Conservation (phyloP, 2,113 vertebrate genomes). For the Hippocampus zosterae region DNA sequence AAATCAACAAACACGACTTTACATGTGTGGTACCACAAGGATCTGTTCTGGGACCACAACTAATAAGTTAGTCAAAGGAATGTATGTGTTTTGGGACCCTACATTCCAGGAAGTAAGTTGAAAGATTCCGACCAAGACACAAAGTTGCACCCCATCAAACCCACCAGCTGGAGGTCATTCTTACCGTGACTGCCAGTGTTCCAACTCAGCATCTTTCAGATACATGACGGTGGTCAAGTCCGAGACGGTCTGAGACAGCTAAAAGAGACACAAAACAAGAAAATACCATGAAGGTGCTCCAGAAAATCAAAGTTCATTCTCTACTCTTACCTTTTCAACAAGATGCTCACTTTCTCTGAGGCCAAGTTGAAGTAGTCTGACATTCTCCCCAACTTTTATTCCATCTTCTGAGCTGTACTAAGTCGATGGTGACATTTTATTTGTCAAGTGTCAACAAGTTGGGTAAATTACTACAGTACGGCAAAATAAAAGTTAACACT, state of each 20-base stretch:
- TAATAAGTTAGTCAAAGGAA: neutral
- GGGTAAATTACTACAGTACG: neutral
- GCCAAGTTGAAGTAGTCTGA: slow-evolving; percentile 46
- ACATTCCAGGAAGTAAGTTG: neutral
- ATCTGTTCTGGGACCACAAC: neutral
- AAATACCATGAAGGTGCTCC: neutral
- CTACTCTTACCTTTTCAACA: slow-evolving; percentile 55
- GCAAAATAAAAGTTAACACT: neutral
- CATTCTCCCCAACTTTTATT: slow-evolving; percentile 21
- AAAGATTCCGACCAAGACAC: neutral
- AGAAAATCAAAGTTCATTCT: neutral
- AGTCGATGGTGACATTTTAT: neutral
- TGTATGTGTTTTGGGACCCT: neutral
- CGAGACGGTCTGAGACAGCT: slow-evolving; percentile 68
- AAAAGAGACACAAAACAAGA: slow-evolving; percentile 3
- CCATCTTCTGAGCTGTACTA: slow-evolving; percentile 28
- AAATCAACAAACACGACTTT: neutral
- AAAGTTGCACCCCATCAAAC: neutral
- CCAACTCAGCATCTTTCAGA: slow-evolving; percentile 72
- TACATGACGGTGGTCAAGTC: slow-evolving; percentile 63
- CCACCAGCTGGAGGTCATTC: neutral
- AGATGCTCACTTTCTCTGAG: slow-evolving; percentile 66
- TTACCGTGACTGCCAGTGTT: slow-evolving; percentile 74
- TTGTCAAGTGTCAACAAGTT: neutral
- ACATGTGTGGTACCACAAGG: neutral